Conservation (phyloP, 1,140 invertebrate genomes). For the Pentalonia nigronervosa region DNA sequence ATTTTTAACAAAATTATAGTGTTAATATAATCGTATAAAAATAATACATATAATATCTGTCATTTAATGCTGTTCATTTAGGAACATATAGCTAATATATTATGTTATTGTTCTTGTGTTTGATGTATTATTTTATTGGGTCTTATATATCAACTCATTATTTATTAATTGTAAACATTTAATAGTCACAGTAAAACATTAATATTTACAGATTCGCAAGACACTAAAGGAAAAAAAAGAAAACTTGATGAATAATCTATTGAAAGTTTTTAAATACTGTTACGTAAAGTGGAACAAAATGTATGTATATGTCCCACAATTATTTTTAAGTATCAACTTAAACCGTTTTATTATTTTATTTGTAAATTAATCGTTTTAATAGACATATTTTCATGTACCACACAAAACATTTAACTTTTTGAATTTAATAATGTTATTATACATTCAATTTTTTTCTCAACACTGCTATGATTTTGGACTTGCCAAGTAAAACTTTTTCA, state of each 20-base stretch:
- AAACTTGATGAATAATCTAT: constrained; percentile 44
- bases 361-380: constrained; percentile 37
- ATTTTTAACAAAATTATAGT: neutral
- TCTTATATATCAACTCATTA: neutral
- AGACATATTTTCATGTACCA: constrained; percentile 42
- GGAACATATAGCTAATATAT: neutral
- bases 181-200: neutral
- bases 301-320: constrained; percentile 24
- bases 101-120: neutral
- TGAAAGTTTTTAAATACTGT: constrained; percentile 3
- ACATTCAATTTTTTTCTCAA: constrained; percentile 15
- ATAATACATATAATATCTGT: neutral
- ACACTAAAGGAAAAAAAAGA: constrained; percentile 45
- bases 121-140: neutral
- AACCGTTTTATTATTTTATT: constrained; percentile 18
- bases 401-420: constrained; percentile 40
- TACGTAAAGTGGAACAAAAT: constrained; percentile 55
- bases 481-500: neutral
- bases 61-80: constrained; percentile 5
- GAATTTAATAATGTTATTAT: constrained; percentile 49
- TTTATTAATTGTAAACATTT: neutral
- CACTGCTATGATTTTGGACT: neutral
- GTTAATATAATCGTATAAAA: neutral
- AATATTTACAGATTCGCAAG: constrained; percentile 41
- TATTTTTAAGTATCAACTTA: constrained; percentile 43